Conservation (phyloP, 2,113 vertebrate genomes). For the Archocentrus centrarchus region DNA sequence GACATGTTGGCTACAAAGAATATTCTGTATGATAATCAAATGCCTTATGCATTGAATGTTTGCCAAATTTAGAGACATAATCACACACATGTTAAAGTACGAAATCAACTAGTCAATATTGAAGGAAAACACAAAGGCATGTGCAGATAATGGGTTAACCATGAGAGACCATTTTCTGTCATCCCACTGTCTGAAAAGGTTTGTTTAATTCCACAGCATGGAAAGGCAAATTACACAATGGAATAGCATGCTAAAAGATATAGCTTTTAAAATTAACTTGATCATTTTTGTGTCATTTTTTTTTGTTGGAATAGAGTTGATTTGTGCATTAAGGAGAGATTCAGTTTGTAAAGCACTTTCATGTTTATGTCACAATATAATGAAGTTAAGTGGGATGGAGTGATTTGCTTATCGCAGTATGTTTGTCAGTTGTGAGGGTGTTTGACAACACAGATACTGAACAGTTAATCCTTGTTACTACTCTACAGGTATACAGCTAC, state of each 20-base stretch:
- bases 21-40: constrained; percentile 86
- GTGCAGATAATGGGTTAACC: constrained; percentile 77
- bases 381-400: constrained; percentile 85
- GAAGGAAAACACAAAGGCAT: constrained; percentile 82
- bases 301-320: constrained; percentile 81
- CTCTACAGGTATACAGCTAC: constrained; percentile 98
- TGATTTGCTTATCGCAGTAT: constrained; percentile 97
- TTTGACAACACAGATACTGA: constrained; percentile 98
- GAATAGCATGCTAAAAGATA: constrained; percentile 90
- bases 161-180: constrained; percentile 61
- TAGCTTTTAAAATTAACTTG: constrained; percentile 85
- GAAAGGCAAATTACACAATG: constrained; percentile 90
- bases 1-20: constrained; percentile 77
- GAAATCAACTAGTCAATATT: constrained; percentile 41
- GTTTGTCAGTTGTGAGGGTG: constrained; percentile 96
- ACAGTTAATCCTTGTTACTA: constrained; percentile 98
- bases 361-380: constrained; percentile 90
- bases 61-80: constrained; percentile 85
- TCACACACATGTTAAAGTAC: constrained; percentile 58
- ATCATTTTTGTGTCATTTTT: constrained; percentile 86
- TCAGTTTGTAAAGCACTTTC: constrained; percentile 92
- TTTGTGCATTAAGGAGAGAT: constrained; percentile 86
- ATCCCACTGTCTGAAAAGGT: constrained; percentile 64
- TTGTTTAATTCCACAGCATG: constrained; percentile 89
- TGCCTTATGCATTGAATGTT: constrained; percentile 89